Evolutionary conservation across 2,113 vertebrate species (phyloP).

Genomic region (Eulemur macaco): DNA sequence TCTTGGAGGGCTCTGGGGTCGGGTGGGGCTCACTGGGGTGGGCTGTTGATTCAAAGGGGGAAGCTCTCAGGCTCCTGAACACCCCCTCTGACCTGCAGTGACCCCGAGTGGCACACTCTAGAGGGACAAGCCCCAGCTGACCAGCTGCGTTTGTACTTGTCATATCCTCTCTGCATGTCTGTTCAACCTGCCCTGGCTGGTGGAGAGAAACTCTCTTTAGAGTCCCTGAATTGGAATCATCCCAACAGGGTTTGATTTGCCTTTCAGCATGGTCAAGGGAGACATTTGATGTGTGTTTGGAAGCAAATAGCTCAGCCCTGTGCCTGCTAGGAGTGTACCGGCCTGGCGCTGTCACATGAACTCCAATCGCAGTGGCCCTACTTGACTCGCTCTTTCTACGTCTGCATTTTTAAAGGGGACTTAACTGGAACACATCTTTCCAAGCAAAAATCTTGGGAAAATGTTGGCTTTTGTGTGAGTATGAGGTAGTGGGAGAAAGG

Average conservation of each 20-base stretch:
- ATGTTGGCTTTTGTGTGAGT: background rate
- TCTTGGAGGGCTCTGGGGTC: rapidly evolving
- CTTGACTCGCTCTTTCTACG: background rate
- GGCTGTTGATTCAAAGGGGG: rapidly evolving
- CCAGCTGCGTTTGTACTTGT: background rate
- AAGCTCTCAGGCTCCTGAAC: background rate
- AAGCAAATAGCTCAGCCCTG: background rate
- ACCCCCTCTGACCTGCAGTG: background rate
- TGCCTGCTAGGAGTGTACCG: background rate
- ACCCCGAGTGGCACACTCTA: background rate
- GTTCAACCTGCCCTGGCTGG: background rate
- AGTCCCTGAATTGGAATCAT: background rate
- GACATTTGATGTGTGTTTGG: background rate
- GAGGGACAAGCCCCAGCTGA: background rate
- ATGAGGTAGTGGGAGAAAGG: background rate
- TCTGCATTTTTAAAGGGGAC: background rate
- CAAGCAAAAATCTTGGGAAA: background rate
- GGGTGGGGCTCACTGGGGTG: rapidly evolving
- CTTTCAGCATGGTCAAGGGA: background rate
- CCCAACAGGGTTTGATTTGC: background rate
- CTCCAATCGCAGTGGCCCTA: rapidly evolving
- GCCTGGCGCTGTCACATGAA: background rate
- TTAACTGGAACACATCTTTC: background rate
- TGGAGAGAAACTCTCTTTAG: background rate
- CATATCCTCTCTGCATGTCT: background rate